Evolutionary conservation across 2,888 invertebrate genomes (phyloP).

Genomic region (Amphipoea lucens): DNA sequence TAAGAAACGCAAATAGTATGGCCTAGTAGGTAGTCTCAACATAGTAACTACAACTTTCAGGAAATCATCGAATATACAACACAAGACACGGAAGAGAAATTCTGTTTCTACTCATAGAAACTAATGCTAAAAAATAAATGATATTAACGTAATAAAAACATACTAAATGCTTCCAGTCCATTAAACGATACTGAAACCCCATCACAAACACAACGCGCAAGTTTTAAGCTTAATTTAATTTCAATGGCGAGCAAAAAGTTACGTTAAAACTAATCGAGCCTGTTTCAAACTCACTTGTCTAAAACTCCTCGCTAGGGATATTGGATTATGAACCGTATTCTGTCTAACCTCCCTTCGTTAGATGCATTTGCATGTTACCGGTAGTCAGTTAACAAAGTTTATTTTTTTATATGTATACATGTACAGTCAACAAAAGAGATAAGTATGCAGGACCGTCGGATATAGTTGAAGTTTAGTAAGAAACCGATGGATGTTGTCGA

Average conservation of each 20-base stretch:
- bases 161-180: neutral
- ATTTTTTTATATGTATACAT: neutral
- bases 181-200: slow-evolving; percentile 43
- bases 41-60: neutral
- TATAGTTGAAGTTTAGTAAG: too few relatives aligned
- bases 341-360: slow-evolving; percentile 25
- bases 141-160: neutral
- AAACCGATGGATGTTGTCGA: too few relatives aligned
- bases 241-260: slow-evolving; percentile 70
- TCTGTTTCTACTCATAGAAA: neutral
- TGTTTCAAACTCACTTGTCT: slow-evolving; percentile 76
- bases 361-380: neutral
- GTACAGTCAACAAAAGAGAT: too few relatives aligned
- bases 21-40: neutral
- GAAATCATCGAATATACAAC: neutral
- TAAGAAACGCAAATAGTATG: neutral
- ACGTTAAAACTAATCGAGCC: slow-evolving; percentile 74
- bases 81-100: neutral
- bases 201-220: slow-evolving; percentile 45
- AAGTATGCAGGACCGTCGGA: too few relatives aligned
- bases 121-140: neutral
- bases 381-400: neutral
- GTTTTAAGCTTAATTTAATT: slow-evolving; percentile 66
- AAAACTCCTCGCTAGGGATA: slow-evolving; percentile 76
- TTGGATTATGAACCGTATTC: slow-evolving; percentile 84